Percentiles rank a stretch among this genome's conserved stretches.
These are phyloP conservation scores for Clitarchus hookeri DNA, from an alignment of 2,888 invertebrate species.

Conservation along the genomic window DNA sequence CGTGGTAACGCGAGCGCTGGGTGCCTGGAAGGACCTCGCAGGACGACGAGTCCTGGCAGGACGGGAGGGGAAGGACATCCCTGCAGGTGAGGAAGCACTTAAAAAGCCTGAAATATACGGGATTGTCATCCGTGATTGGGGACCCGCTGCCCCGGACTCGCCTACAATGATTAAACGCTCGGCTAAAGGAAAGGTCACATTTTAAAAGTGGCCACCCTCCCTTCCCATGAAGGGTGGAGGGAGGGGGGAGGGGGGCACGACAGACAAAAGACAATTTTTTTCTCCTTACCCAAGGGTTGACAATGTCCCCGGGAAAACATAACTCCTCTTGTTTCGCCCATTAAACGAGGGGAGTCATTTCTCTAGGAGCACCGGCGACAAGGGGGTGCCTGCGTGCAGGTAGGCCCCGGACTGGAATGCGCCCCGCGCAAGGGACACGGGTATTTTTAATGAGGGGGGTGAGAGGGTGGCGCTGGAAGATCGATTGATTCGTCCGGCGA, in stretches of 20 bases:
- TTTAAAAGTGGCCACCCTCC: not conserved
- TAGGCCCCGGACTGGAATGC: not conserved
- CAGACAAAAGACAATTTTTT: conserved; percentile 10
- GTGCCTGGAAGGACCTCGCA: no score
- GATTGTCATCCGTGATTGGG: not conserved
- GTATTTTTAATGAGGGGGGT: not conserved
- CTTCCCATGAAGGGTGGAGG: no score
- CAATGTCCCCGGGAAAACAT: not conserved
- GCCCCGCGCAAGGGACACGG: not conserved
- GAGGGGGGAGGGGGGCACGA: not conserved
- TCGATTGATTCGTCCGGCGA: not conserved
- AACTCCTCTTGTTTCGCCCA: conserved; percentile 2
- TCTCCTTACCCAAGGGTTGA: not conserved
- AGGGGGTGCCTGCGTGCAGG: not conserved
- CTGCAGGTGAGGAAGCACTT: not conserved
- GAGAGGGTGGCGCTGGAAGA: not conserved
- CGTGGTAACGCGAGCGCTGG: no score
- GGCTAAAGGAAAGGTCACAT: not conserved
- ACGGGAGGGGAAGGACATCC: no score
- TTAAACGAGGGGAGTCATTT: not conserved
- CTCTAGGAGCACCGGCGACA: no score
- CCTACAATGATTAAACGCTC: conserved; percentile 1
- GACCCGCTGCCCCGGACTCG: not conserved
- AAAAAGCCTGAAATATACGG: conserved; percentile 3
- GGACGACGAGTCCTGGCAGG: no score